Evolutionary conservation across 1,140 invertebrate genomes (phyloP).

Genomic region (Drosophila takahashii): DNA sequence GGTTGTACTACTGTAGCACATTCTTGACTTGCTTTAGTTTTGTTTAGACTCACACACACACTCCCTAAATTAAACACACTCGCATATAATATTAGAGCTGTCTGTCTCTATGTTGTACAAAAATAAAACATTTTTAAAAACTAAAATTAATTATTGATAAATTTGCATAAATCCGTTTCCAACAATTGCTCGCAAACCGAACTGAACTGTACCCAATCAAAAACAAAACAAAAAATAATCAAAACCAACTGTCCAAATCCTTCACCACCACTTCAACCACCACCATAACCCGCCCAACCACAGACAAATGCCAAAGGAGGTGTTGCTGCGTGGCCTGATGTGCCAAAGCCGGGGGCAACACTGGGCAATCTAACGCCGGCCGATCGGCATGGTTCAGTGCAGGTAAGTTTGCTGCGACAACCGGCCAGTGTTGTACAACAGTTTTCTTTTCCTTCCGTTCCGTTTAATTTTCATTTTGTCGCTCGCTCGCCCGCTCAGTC

Average conservation of each 20-base stretch:
- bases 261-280: slow-evolving; percentile 41
- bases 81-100: slow-evolving; percentile 40
- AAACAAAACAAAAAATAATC: slow-evolving; percentile 36
- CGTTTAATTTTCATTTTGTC: slow-evolving; percentile 51
- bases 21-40: slow-evolving; percentile 56
- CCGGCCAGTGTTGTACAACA: slow-evolving; percentile 42
- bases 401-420: slow-evolving; percentile 88
- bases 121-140: slow-evolving; percentile 38
- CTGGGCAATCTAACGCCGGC: slow-evolving; percentile 93
- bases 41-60: slow-evolving; percentile 45
- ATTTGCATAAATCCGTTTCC: slow-evolving; percentile 67
- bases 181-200: slow-evolving; percentile 63
- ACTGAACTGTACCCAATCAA: slow-evolving; percentile 47
- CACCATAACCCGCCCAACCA: slow-evolving; percentile 39
- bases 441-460: slow-evolving; percentile 43
- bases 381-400: slow-evolving; percentile 96
- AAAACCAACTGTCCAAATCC: slow-evolving; percentile 46
- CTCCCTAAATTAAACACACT: slow-evolving; percentile 40
- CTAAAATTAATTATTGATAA: slow-evolving; percentile 73
- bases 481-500: slow-evolving; percentile 47
- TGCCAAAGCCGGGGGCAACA: slow-evolving; percentile 85
- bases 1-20: slow-evolving; percentile 43
- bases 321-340: slow-evolving; percentile 86
- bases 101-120: slow-evolving; percentile 57
- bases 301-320: slow-evolving; percentile 85